These are phyloP conservation scores for Sebastes iracundus DNA, from an alignment of 2,797 vertebrate species.

Conservation along the genomic window DNA sequence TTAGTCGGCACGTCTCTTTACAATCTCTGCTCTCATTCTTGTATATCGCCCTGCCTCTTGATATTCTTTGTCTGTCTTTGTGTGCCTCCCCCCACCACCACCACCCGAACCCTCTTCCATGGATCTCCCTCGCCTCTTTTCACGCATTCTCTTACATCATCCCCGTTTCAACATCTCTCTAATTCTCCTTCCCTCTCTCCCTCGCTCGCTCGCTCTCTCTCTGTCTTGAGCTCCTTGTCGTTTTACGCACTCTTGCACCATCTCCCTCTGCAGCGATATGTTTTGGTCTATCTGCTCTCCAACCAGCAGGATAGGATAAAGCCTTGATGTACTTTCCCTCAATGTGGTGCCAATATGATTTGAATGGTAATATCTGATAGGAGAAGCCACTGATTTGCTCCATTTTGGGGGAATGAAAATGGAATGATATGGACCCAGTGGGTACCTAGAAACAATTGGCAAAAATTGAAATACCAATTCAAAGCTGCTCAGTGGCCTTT, in stretches of 20 bases:
- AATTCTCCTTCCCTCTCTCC: constrained; percentile 57
- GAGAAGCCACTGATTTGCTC: constrained; percentile 41
- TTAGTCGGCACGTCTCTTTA: constrained; percentile 60
- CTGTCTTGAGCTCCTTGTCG: constrained; percentile 71
- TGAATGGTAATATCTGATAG: constrained; percentile 57
- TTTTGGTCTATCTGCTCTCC: constrained; percentile 77
- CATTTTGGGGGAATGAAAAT: constrained; percentile 21
- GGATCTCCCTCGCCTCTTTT: constrained; percentile 75
- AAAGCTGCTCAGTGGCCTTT: constrained; percentile 18
- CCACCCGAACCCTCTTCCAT: constrained; percentile 46
- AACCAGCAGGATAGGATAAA: constrained; percentile 71
- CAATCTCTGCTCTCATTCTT: constrained; percentile 57
- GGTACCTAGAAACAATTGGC: constrained; percentile 20
- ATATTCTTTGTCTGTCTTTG: constrained; percentile 71
- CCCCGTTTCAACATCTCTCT: constrained; percentile 70
- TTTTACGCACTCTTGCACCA: constrained; percentile 81
- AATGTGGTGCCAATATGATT: constrained; percentile 57
- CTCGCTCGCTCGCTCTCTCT: constrained; percentile 26
- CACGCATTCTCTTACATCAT: constrained; percentile 76
- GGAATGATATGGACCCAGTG: constrained; percentile 6
- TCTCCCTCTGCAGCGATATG: constrained; percentile 76
- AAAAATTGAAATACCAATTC: constrained; percentile 26
- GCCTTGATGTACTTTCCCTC: constrained; percentile 67
- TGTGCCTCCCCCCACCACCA: constrained; percentile 55
- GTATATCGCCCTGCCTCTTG: constrained; percentile 62